Evolutionary conservation across 2,113 vertebrate species (phyloP).

Genomic region (Sminthopsis crassicaudata): DNA sequence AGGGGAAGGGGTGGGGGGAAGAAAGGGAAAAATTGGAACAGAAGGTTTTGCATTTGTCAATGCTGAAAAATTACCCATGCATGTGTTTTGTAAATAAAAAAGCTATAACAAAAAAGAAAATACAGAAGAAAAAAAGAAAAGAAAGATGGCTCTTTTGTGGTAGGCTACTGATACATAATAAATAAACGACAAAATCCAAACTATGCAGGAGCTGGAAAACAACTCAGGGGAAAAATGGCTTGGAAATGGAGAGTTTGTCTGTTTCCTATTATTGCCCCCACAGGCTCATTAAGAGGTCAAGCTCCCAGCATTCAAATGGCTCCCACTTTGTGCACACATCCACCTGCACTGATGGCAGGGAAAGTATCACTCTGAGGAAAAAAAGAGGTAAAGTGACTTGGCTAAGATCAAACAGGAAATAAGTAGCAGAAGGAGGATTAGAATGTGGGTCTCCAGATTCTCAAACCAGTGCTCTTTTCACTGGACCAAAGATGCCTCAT

Average conservation of each 20-base stretch:
- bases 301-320: not conserved
- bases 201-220: conserved; percentile 43
- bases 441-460: not conserved
- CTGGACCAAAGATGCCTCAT: not conserved
- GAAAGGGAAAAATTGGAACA: no score
- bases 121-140: conserved; percentile 1
- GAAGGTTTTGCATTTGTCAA: no score
- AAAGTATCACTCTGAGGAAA: not conserved
- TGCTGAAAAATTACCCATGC: no score
- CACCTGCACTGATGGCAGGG: not conserved
- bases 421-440: not conserved
- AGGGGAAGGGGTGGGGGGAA: no score
- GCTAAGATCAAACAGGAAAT: not conserved
- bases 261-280: conserved; percentile 18
- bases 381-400: not conserved
- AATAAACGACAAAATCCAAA: conserved; percentile 62
- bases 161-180: conserved; percentile 35
- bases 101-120: no score
- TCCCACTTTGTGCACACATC: not conserved
- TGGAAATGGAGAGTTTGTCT: conserved; percentile 67
- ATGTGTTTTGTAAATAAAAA: no score
- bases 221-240: conserved; percentile 38
- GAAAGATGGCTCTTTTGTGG: conserved; percentile 67
- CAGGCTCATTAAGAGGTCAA: not conserved
- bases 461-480: not conserved